Conservation (phyloP, 2,113 vertebrate species). For the Microcebus lehilahytsara region DNA sequence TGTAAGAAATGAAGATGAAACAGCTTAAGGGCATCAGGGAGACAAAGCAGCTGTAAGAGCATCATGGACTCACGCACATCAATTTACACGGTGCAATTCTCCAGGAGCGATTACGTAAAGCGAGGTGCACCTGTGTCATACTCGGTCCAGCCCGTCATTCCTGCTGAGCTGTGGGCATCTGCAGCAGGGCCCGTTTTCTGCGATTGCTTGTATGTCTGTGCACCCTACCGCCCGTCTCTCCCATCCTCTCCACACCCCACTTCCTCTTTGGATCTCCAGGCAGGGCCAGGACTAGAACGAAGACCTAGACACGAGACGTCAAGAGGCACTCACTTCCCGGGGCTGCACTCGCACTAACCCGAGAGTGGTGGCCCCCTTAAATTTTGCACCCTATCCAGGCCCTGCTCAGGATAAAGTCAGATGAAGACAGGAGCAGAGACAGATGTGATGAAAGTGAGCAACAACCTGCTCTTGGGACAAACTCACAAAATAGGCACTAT, state of each 20-base stretch:
- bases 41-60: not conserved
- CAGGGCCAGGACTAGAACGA: not conserved
- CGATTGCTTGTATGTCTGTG: not conserved
- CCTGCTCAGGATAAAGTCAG: not conserved
- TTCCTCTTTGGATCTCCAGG: not conserved
- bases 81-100: not conserved
- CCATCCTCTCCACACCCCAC: not conserved
- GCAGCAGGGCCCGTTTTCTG: not conserved
- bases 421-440: not conserved
- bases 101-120: accelerated
- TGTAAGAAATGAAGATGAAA: not conserved
- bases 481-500: not conserved
- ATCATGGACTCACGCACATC: accelerated
- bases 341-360: not conserved
- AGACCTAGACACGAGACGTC: accelerated
- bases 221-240: not conserved
- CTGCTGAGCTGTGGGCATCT: too few species aligned
- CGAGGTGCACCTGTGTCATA: not conserved
- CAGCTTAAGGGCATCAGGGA: not conserved
- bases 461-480: not conserved
- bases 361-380: not conserved
- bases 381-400: not conserved
- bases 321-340: not conserved
- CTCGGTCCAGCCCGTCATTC: too few species aligned
- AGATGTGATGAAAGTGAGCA: not conserved